A percentile compares a stretch with the other conserved stretches of the same genome.
phyloP scores from a whole-genome alignment of 2,888 invertebrate genomes.

The Melipona bicolor region DNA sequence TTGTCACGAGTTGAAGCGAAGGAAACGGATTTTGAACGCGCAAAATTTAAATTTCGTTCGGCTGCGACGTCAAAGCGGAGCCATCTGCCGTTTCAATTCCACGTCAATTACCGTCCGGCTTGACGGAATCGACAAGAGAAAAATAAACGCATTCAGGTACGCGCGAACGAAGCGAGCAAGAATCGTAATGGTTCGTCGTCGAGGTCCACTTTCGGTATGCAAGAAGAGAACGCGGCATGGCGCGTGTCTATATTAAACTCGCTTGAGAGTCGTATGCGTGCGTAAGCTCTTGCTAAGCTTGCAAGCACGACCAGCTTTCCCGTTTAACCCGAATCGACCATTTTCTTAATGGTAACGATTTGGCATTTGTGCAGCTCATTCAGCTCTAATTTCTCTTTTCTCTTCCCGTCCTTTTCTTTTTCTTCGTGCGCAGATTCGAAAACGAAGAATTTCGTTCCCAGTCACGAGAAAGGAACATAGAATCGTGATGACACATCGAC shows the following conservation, averaged over 20 bases:
- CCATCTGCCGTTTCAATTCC: constrained; percentile 22
- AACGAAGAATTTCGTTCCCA: neutral
- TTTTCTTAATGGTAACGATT: constrained; percentile 1
- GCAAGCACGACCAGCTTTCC: constrained; percentile 51
- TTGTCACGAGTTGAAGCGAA: neutral
- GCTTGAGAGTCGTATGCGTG: constrained; percentile 46
- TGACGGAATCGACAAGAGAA: constrained; percentile 46
- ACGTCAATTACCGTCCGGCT: constrained; percentile 38
- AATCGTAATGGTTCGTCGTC: constrained; percentile 49
- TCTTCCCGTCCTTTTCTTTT: accelerated
- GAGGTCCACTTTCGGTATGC: constrained; percentile 73
- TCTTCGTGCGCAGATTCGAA: no score
- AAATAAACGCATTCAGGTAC: constrained; percentile 48
- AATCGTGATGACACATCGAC: neutral
- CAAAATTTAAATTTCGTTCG: no score
- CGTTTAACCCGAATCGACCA: constrained; percentile 40
- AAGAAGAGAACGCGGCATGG: constrained; percentile 66
- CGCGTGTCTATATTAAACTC: constrained; percentile 73
- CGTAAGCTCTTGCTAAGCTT: constrained; percentile 53
- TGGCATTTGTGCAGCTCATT: neutral
- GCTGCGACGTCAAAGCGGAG: neutral
- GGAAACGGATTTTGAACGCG: neutral
- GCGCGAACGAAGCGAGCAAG: constrained; percentile 26
- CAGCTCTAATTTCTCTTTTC: neutral
- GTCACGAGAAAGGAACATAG: neutral